Percentiles rank a stretch among this genome's conserved stretches.
phyloP scores from a whole-genome alignment of 2,113 vertebrate species.

The Rhagologus leucostigma region DNA sequence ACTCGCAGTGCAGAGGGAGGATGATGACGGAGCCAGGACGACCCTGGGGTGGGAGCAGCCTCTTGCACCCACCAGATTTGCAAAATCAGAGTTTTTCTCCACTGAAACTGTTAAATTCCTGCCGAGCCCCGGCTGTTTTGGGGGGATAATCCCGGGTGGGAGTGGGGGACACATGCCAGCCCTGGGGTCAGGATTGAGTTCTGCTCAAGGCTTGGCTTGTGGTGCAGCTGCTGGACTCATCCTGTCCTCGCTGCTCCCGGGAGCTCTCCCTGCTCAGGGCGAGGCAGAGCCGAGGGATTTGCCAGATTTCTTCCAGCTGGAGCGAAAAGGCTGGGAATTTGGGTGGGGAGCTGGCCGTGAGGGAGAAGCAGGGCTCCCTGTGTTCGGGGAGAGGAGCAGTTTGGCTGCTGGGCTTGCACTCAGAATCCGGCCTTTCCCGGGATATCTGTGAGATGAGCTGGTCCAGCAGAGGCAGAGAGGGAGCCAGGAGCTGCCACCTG shows the following conservation, averaged over 20 bases:
- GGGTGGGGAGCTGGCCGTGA: neutral
- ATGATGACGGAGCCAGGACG: accelerated
- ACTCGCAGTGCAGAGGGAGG: neutral
- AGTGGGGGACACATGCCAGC: accelerated
- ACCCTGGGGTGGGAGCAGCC: neutral
- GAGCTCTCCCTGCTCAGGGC: accelerated
- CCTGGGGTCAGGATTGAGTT: accelerated
- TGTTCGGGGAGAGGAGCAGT: accelerated
- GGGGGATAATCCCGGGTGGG: neutral
- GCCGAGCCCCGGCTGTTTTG: accelerated
- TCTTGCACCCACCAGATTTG: neutral
- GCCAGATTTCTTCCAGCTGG: neutral
- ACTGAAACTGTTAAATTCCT: accelerated
- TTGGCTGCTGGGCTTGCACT: neutral
- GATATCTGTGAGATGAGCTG: neutral
- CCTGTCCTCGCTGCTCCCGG: accelerated
- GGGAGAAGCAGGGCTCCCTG: neutral
- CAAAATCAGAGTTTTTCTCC: neutral
- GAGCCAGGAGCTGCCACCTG: neutral
- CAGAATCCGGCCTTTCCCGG: neutral
- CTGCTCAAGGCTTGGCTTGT: neutral
- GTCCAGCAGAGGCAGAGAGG: neutral
- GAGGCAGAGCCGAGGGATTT: neutral
- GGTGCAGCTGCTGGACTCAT: neutral
- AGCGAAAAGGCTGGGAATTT: neutral